A percentile compares a stretch with the other conserved stretches of the same genome.
phyloP scores from a whole-genome alignment of 1,140 invertebrate genomes.

The Aphelenchoides avenae region DNA sequence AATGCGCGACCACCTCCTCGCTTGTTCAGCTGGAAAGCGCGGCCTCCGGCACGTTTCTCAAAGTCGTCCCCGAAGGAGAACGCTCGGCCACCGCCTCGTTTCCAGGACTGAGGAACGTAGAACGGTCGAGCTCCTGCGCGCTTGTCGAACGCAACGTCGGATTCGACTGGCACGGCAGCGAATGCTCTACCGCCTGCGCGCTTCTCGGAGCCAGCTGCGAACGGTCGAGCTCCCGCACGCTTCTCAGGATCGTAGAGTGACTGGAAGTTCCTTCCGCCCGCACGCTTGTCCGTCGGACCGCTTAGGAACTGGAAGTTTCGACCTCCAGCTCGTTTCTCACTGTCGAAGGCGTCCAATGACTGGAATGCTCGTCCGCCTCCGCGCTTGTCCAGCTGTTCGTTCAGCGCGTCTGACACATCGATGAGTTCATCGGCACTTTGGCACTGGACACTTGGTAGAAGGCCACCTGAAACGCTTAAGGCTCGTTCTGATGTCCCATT shows the following conservation, averaged over 20 bases:
- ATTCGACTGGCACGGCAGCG: neutral
- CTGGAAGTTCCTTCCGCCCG: constrained; percentile 1
- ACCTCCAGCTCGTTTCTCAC: constrained; percentile 22
- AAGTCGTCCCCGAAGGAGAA: neutral
- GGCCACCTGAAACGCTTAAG: constrained; percentile 2
- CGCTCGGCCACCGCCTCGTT: constrained; percentile 1
- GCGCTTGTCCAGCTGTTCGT: constrained; percentile 7
- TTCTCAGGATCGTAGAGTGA: constrained; percentile 2
- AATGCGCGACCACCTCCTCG: neutral
- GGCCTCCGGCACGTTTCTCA: constrained; percentile 14
- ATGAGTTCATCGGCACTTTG: constrained; percentile 6
- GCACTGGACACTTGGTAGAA: neutral
- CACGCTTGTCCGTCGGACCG: constrained; percentile 6
- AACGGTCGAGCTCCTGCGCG: constrained; percentile 16
- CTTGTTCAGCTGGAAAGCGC: too few species aligned
- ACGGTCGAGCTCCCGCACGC: constrained; percentile 8
- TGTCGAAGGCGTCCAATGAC: neutral
- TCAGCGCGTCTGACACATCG: neutral
- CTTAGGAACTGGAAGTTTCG: constrained; percentile 15
- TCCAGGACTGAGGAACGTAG: neutral
- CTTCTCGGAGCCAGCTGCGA: constrained; percentile 6
- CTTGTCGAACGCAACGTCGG: constrained; percentile 5
- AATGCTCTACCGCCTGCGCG: constrained; percentile 17
- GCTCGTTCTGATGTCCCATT: constrained; percentile 1
- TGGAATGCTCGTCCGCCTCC: constrained; percentile 7